Evolutionary conservation across 2,113 vertebrate genomes (phyloP).

Genomic region (Cyprinodon variegatus): DNA sequence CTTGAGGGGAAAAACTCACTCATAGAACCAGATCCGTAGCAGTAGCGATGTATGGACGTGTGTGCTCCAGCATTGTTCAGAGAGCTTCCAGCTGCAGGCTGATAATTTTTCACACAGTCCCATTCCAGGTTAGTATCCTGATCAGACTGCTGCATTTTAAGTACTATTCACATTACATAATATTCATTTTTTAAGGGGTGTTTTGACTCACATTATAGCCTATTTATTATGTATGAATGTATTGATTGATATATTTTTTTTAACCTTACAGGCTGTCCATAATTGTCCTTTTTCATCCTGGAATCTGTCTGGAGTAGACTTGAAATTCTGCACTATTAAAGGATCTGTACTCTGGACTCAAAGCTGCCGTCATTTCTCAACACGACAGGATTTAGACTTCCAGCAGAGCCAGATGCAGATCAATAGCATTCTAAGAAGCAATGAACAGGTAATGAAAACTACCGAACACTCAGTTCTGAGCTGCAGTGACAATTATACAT

Average conservation of each 20-base stretch:
- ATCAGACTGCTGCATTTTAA: neutral
- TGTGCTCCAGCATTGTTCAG: conserved; percentile 64
- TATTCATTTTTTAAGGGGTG: neutral
- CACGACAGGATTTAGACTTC: conserved; percentile 83
- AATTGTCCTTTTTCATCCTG: conserved; percentile 48
- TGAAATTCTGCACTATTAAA: neutral
- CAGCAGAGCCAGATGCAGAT: conserved; percentile 85
- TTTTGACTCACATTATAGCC: neutral
- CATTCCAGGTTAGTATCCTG: conserved; percentile 39
- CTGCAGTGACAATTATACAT: neutral
- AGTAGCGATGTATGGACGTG: conserved; percentile 70
- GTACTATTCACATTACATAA: neutral
- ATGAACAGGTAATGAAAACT: conserved; percentile 77
- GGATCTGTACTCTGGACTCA: conserved; percentile 3
- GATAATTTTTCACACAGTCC: conserved; percentile 1
- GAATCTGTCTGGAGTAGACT: conserved; percentile 19
- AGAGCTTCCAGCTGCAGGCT: conserved; percentile 49
- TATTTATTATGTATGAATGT: too few species aligned
- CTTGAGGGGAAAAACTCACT: neutral
- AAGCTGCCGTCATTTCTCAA: conserved; percentile 46
- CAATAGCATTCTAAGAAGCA: conserved; percentile 82
- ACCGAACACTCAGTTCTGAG: neutral
- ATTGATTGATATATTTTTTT: neutral
- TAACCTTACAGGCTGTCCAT: conserved; percentile 3
- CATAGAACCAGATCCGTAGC: neutral